phyloP scores from a whole-genome alignment of 2,888 invertebrate genomes.

The Helobdella robusta region DNA sequence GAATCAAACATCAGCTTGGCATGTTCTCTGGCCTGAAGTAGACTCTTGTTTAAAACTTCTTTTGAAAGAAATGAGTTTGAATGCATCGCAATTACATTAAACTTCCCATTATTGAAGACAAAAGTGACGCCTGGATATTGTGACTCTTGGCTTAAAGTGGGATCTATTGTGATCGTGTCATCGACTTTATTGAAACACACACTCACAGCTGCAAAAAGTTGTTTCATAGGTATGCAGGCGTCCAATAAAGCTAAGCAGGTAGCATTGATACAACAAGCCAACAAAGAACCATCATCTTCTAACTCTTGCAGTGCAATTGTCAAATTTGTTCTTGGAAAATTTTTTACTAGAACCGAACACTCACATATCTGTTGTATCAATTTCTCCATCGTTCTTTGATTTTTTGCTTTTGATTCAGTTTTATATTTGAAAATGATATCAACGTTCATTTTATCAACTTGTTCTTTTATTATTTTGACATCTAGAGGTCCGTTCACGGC shows the following conservation, averaged over 20 bases:
- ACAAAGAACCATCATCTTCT: constrained; percentile 59
- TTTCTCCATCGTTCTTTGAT: constrained; percentile 63
- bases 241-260: constrained; percentile 71
- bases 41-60: too few species aligned
- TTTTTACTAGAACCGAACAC: constrained; percentile 59
- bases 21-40: too few species aligned
- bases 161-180: constrained; percentile 60
- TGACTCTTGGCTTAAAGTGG: constrained; percentile 51
- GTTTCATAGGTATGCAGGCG: constrained; percentile 73
- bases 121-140: constrained; percentile 38
- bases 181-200: constrained; percentile 60
- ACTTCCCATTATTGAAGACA: constrained; percentile 41
- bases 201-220: constrained; percentile 67
- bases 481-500: constrained; percentile 96
- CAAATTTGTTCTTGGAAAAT: constrained; percentile 73
- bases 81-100: not conserved
- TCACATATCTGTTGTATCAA: constrained; percentile 69
- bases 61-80: too few species aligned
- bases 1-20: too few species aligned
- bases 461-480: constrained; percentile 63
- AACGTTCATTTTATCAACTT: constrained; percentile 67
- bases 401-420: constrained; percentile 53
- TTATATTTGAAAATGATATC: constrained; percentile 66
- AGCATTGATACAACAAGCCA: constrained; percentile 73
- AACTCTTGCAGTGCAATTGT: constrained; percentile 73